phyloP scores from a whole-genome alignment of 2,113 vertebrate species.

The Otocyon megalotis region DNA sequence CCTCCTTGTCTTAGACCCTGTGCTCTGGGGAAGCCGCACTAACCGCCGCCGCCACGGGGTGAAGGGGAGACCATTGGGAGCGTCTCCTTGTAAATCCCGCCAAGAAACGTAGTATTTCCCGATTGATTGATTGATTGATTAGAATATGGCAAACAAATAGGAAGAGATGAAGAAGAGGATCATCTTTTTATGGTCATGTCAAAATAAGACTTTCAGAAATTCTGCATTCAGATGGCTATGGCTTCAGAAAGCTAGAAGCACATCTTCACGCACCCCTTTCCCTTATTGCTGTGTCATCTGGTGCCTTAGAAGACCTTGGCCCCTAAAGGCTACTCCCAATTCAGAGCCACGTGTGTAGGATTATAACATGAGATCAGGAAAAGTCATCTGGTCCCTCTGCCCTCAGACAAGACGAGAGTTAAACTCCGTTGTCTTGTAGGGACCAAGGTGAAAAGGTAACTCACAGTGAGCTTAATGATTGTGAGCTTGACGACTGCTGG shows the following conservation, averaged over 20 bases:
- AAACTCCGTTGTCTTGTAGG: background rate
- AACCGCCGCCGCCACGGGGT: too few relatives aligned
- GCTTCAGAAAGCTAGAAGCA: background rate
- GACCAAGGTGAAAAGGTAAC: background rate
- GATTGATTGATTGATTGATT: too few relatives aligned
- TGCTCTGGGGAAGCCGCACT: too few relatives aligned
- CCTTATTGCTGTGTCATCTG: background rate
- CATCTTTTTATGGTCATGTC: background rate
- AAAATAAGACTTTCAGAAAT: background rate
- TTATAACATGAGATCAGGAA: background rate
- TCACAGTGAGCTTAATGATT: background rate
- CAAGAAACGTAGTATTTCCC: too few relatives aligned
- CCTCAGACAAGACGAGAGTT: background rate
- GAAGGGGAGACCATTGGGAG: too few relatives aligned
- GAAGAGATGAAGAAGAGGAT: background rate
- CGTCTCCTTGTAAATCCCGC: too few relatives aligned
- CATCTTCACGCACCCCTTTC: background rate
- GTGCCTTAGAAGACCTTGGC: background rate
- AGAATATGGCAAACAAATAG: background rate
- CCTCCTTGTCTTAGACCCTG: too few relatives aligned
- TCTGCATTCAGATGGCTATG: background rate
- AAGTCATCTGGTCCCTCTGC: background rate
- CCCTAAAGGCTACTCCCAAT: background rate
- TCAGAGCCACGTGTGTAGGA: background rate
- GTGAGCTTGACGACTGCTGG: background rate